These are phyloP conservation scores for Antheraea assamensis DNA, from an alignment of 2,888 invertebrate species.

Conservation along the genomic window DNA sequence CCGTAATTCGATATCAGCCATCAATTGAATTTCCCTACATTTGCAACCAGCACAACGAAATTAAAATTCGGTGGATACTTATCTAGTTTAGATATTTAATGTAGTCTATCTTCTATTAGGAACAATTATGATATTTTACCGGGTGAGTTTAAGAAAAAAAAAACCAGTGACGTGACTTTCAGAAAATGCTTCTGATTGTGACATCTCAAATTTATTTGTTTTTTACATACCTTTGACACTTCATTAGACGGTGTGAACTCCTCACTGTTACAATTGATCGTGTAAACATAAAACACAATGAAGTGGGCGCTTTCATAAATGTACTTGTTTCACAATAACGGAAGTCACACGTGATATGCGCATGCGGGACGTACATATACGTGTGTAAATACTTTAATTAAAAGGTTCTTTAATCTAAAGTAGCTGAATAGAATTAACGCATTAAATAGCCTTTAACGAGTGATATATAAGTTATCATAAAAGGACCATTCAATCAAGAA, in stretches of 20 bases:
- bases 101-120: neutral
- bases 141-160: neutral
- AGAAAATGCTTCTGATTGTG: slow-evolving; percentile 12
- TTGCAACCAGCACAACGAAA: too few relatives aligned
- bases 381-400: slow-evolving; percentile 16
- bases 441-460: too few relatives aligned
- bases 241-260: slow-evolving; percentile 10
- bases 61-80: too few relatives aligned
- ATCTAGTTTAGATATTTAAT: too few relatives aligned
- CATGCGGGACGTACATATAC: slow-evolving; percentile 8
- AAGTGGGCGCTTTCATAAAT: slow-evolving; percentile 15
- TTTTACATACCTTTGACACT: slow-evolving; percentile 14
- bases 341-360: slow-evolving; percentile 12
- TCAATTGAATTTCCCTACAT: neutral
- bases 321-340: slow-evolving; percentile 19
- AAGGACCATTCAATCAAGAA: too few relatives aligned
- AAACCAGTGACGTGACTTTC: neutral
- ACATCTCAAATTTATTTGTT: slow-evolving; percentile 9
- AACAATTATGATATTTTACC: neutral
- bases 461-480: too few relatives aligned
- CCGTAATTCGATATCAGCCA: neutral
- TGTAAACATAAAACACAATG: slow-evolving; percentile 12
- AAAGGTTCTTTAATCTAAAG: neutral
- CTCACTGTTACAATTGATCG: slow-evolving; percentile 6
- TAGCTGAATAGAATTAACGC: too few relatives aligned